Evolutionary conservation across 2,797 vertebrate genomes (phyloP).

Genomic region (Parauchenoglanis punctatus): DNA sequence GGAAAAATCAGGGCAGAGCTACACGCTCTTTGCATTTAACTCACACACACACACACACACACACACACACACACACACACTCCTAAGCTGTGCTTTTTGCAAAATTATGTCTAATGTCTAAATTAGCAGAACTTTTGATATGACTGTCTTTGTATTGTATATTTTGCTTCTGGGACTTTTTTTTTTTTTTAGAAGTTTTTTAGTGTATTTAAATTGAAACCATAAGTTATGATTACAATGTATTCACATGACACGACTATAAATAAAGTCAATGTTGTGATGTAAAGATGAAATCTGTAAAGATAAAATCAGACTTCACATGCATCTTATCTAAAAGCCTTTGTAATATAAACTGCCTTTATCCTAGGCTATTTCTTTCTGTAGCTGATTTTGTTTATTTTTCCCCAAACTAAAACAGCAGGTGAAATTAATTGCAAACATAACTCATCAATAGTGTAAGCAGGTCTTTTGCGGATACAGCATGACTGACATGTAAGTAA

Average conservation of each 20-base stretch:
- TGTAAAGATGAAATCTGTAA: background rate
- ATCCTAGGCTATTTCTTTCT: background rate
- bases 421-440: background rate
- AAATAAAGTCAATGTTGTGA: constrained; percentile 29
- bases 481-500: background rate
- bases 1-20: constrained; percentile 79
- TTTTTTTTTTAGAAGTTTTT: background rate
- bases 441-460: background rate
- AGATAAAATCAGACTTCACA: constrained; percentile 1
- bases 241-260: constrained; percentile 5
- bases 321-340: background rate
- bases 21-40: constrained; percentile 72
- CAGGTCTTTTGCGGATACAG: background rate
- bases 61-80: constrained; percentile 9
- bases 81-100: background rate
- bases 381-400: background rate
- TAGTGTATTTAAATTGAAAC: constrained; percentile 32
- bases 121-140: constrained; percentile 20
- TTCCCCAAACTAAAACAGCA: background rate
- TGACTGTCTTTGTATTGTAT: constrained; percentile 25
- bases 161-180: constrained; percentile 6
- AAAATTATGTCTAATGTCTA: constrained; percentile 7
- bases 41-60: constrained; percentile 24
- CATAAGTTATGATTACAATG: constrained; percentile 34
- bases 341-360: background rate